phyloP scores from a whole-genome alignment of 2,888 invertebrate genomes.

The Lasioglossum oenotherae region DNA sequence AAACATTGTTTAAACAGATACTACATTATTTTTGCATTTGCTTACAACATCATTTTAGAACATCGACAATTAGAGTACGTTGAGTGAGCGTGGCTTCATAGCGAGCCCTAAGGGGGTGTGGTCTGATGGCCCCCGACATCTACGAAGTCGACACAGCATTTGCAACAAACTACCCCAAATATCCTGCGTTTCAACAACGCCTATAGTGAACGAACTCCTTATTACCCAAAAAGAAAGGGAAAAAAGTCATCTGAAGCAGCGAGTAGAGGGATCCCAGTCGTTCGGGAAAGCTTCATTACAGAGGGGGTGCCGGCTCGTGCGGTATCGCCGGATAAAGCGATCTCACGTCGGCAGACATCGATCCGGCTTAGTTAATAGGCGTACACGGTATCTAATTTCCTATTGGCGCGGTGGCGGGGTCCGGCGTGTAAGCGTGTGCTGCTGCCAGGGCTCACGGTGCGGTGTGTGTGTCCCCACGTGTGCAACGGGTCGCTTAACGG shows the following conservation, averaged over 20 bases:
- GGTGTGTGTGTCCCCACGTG: conserved; percentile 26
- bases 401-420: not conserved
- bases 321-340: conserved; percentile 35
- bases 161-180: not conserved
- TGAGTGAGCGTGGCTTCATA: not conserved
- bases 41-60: no score
- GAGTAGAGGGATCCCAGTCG: not conserved
- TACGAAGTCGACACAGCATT: not conserved
- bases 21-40: not conserved
- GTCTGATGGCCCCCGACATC: not conserved
- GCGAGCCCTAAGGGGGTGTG: not conserved
- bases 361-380: conserved; percentile 40
- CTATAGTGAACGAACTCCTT: not conserved
- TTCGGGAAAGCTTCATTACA: conserved; percentile 28
- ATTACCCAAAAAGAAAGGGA: no score
- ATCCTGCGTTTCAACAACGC: not conserved
- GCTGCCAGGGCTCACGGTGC: not conserved
- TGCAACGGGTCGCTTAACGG: conserved; percentile 47
- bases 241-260: not conserved
- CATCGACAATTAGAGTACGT: no score
- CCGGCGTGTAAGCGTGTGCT: conserved; percentile 29
- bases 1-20: not conserved
- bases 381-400: conserved; percentile 48
- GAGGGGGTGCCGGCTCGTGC: not conserved
- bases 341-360: conserved; percentile 37